Evolutionary conservation across 2,113 vertebrate genomes (phyloP).

Genomic region (Cairina moschata): DNA sequence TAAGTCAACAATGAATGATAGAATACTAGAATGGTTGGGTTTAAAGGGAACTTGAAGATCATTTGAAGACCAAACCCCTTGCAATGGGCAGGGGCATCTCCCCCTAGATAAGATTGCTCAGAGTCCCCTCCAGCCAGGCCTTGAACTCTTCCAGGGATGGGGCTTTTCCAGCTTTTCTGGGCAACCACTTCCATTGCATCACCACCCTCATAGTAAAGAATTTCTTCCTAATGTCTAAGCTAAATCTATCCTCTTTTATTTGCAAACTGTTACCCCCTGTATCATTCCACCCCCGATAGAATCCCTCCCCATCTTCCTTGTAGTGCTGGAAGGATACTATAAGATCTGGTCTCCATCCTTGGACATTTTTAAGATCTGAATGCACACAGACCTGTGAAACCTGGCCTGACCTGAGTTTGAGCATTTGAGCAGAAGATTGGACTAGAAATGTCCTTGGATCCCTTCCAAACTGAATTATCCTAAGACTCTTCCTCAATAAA

Average conservation of each 20-base stretch:
- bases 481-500: neutral
- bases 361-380: neutral
- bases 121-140: neutral
- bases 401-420: neutral
- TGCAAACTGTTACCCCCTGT: too few species aligned
- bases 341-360: neutral
- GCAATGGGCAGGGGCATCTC: too few species aligned
- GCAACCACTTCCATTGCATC: too few species aligned
- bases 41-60: neutral
- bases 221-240: too few species aligned
- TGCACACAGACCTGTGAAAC: neutral
- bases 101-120: neutral
- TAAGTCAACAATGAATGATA: neutral
- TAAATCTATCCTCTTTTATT: too few species aligned
- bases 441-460: fast-evolving
- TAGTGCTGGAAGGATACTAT: too few species aligned
- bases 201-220: too few species aligned
- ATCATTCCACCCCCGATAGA: too few species aligned
- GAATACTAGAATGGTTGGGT: neutral
- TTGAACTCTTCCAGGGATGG: neutral
- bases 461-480: neutral
- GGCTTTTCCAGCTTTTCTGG: too few species aligned
- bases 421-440: neutral
- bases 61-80: too few species aligned
- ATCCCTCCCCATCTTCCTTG: too few species aligned